Percentiles rank a stretch among this genome's conserved stretches.
phyloP scores from a whole-genome alignment of 2,888 invertebrate genomes.

The Mechanitis messenoides region DNA sequence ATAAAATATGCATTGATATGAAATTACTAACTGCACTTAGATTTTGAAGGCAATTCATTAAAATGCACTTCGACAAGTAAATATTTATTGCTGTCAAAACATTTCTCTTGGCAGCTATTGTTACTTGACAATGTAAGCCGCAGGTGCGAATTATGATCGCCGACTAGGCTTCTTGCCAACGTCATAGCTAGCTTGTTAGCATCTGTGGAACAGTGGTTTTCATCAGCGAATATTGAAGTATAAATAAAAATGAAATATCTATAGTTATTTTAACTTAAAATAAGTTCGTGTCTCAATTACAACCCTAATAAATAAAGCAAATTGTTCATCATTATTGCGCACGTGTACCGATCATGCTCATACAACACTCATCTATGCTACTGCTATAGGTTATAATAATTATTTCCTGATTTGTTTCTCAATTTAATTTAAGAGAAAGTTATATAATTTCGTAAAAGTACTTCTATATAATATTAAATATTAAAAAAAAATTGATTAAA shows the following conservation, averaged over 20 bases:
- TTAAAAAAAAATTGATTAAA: too few relatives aligned
- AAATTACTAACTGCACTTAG: not conserved
- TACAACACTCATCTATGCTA: conserved; percentile 9
- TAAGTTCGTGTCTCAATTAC: conserved; percentile 9
- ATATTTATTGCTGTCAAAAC: conserved; percentile 17
- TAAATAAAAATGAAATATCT: not conserved
- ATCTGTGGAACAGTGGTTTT: conserved; percentile 15
- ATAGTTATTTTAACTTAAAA: not conserved
- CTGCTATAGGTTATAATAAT: too few relatives aligned
- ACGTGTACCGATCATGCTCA: conserved; percentile 25
- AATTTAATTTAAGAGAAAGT: too few relatives aligned
- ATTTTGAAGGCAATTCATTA: conserved; percentile 4
- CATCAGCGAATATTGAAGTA: conserved; percentile 16
- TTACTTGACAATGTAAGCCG: conserved; percentile 20
- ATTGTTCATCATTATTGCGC: conserved; percentile 29
- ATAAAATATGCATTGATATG: not conserved
- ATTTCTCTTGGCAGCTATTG: conserved; percentile 26
- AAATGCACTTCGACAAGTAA: conserved; percentile 6
- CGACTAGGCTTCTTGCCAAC: conserved; percentile 27
- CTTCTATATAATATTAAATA: too few relatives aligned
- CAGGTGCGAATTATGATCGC: conserved; percentile 26
- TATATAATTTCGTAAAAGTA: too few relatives aligned
- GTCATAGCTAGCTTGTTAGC: conserved; percentile 16
- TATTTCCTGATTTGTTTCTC: too few relatives aligned
- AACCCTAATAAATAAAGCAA: conserved; percentile 22